Percentiles rank a stretch among this genome's conserved stretches.
phyloP scores from a whole-genome alignment of 2,888 invertebrate genomes.

The Thereva unica region DNA sequence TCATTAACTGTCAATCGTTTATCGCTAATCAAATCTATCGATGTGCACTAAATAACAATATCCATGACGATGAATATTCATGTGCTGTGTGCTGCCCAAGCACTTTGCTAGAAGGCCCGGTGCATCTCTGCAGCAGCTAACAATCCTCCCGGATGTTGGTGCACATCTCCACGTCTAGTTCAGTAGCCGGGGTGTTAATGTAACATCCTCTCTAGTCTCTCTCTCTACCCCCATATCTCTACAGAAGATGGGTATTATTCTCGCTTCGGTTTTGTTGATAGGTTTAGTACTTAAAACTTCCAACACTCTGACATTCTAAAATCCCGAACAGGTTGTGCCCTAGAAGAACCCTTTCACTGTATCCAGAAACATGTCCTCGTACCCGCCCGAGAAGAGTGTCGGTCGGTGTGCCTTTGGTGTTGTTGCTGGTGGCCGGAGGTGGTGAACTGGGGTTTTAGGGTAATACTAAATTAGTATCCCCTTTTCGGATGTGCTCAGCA shows the following conservation, averaged over 20 bases:
- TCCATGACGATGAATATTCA: conserved; percentile 35
- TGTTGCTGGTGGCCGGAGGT: conserved; percentile 2
- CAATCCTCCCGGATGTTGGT: background rate
- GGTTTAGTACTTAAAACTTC: conserved; percentile 23
- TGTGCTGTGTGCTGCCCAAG: conserved; percentile 19
- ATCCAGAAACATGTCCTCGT: too few relatives aligned
- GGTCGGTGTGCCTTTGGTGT: background rate
- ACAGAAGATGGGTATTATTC: conserved; percentile 19
- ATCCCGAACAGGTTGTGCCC: conserved; percentile 6
- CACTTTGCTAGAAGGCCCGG: background rate
- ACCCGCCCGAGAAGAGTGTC: background rate
- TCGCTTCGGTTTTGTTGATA: conserved; percentile 18
- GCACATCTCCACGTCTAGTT: background rate
- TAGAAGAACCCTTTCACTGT: too few relatives aligned
- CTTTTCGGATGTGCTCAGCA: conserved; percentile 1
- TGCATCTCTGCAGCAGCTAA: conserved; percentile 5
- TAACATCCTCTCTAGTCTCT: conserved; percentile 11
- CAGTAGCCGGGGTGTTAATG: conserved; percentile 4
- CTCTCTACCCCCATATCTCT: conserved; percentile 6
- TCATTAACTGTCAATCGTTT: conserved; percentile 36
- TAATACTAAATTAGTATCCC: conserved; percentile 27
- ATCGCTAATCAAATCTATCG: conserved; percentile 33
- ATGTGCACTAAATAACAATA: conserved; percentile 28
- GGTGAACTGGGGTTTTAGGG: background rate
- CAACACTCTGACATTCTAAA: background rate